These are phyloP conservation scores for Lophius americanus DNA, from an alignment of 2,797 vertebrate species.

Conservation along the genomic window DNA sequence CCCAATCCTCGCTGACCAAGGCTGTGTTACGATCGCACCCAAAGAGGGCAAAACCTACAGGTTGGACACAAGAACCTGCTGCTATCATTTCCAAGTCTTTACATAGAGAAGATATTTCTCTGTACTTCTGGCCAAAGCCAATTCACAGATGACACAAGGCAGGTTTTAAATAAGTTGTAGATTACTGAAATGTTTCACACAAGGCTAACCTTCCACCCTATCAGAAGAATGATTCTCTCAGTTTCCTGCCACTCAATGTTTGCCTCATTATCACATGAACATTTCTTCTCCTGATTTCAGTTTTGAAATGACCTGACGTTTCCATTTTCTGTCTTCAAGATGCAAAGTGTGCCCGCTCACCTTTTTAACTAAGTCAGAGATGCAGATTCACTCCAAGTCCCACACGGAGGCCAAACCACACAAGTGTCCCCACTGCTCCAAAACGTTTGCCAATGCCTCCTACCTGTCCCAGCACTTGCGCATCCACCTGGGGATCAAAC, in stretches of 20 bases:
- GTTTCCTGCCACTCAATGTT: background rate
- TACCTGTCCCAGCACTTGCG: constrained; percentile 98
- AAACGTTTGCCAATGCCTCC: constrained; percentile 98
- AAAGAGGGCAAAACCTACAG: constrained; percentile 99
- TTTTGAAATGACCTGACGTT: background rate
- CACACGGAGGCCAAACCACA: constrained; percentile 99
- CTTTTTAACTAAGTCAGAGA: constrained; percentile 98
- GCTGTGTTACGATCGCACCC: constrained; percentile 83
- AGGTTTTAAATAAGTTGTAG: background rate
- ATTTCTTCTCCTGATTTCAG: background rate
- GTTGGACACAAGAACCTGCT: constrained; percentile 67
- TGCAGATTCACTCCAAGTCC: constrained; percentile 99
- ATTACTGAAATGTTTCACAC: constrained; percentile 6
- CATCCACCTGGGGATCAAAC: constrained; percentile 98
- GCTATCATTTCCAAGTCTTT: background rate
- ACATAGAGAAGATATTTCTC: background rate
- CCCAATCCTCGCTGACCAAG: constrained; percentile 90
- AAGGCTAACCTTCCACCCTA: background rate
- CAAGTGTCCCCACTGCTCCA: constrained; percentile 99
- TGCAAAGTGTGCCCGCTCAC: constrained; percentile 98
- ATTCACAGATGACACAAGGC: constrained; percentile 13
- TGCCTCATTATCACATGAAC: background rate
- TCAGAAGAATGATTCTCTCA: constrained; percentile 4
- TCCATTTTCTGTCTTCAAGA: constrained; percentile 71
- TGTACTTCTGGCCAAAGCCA: constrained; percentile 16